A percentile compares a stretch with the other conserved stretches of the same genome.
Evolutionary conservation across 2,797 vertebrate genomes (phyloP).

Genomic region (Dermochelys coriacea): DNA sequence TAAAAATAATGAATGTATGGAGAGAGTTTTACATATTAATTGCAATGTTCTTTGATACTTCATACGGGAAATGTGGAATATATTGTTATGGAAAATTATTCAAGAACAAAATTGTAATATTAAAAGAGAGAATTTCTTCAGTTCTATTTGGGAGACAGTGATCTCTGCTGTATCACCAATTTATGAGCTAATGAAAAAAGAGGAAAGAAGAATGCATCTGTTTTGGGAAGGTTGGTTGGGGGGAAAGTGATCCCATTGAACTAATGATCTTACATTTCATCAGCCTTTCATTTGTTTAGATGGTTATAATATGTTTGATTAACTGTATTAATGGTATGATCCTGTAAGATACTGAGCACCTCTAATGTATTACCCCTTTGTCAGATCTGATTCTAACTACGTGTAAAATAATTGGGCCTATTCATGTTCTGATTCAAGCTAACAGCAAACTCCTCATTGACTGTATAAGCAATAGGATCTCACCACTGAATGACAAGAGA

Average conservation of each 20-base stretch:
- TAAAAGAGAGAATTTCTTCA: not conserved
- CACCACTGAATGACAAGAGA: not conserved
- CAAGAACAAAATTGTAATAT: not conserved
- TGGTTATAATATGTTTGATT: rapidly evolving
- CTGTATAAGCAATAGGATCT: not conserved
- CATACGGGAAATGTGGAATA: not conserved
- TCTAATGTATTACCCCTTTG: not conserved
- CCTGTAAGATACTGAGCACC: not conserved
- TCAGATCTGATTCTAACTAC: not conserved
- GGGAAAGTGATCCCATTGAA: not conserved
- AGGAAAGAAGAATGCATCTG: not conserved
- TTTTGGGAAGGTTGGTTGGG: not conserved
- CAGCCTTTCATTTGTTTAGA: not conserved
- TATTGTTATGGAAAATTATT: not conserved
- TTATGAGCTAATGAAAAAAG: not conserved
- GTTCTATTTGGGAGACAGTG: not conserved
- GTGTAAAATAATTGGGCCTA: not conserved
- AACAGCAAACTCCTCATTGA: not conserved
- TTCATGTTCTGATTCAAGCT: not conserved
- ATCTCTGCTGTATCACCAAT: not conserved
- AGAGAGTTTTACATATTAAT: not conserved
- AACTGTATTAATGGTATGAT: not conserved
- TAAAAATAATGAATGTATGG: not conserved
- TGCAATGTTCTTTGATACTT: not conserved
- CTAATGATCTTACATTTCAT: not conserved